Evolutionary conservation across 2,888 invertebrate species (phyloP), one percentile per base, ranked within the genome.

Genomic region (Volucella zonaria): DNA sequence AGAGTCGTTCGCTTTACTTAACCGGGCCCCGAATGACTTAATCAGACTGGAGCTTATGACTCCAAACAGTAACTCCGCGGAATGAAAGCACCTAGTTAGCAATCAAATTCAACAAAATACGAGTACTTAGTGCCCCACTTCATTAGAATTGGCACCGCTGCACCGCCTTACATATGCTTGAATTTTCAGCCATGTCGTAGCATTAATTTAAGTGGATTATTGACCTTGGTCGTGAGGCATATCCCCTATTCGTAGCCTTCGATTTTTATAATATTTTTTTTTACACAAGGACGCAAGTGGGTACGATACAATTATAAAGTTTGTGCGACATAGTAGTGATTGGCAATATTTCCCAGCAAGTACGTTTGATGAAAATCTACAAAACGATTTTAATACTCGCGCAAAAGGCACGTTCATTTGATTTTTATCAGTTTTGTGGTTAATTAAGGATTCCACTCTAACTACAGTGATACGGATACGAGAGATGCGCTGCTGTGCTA

Each of bases 351-450:
- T 40, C 42, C 8, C 42, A 51, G 15, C 14, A n/a, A 23, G 6
- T 18, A 40, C 40, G 12, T 15, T 49, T 40, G 73, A 78, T 64
- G 52, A 11, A 47, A 49, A 47, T 45, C 14, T 68, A 68, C 38
- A 31, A 54, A 75, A 56, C 49, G 18, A 11, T 23, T 59, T 31
- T 15, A 8, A 51, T 54, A 23, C 12, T 61, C n/a, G 42, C 31
- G 58, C 61, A 64, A 70, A 54, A 45, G 58, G 31, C 51, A 73
- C 18, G 51, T 68, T 70, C 59, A 79, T 79, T 79, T 79, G 79
- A 83, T 83, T 79, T 75, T 79, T 70, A 75, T 83, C 79, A 79
- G 64, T 79, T 75, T 79, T 79, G 74, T 64, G 64, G 64, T 70
- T 83, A 75, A 83, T 79, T 83, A 79, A 79, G 74, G 56, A 75